phyloP scores from a whole-genome alignment of 2,113 vertebrate species.

The Macquaria ambigua region DNA sequence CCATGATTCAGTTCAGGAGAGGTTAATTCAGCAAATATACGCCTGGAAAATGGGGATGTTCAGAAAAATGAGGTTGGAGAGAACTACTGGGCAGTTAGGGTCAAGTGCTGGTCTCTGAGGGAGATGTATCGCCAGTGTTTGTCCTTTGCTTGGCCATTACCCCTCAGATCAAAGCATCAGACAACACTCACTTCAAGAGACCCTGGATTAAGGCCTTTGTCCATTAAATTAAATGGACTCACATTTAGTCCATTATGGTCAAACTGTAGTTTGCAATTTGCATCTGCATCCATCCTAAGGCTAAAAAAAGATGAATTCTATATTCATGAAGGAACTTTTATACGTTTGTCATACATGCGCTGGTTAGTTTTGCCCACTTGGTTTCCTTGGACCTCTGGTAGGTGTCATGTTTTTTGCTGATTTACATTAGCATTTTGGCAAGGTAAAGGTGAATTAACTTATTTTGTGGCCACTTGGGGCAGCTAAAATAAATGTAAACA shows the following conservation, averaged over 20 bases:
- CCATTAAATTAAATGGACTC: neutral
- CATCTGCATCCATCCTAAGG: too few relatives aligned
- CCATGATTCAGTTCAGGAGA: constrained; percentile 42
- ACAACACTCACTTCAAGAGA: neutral
- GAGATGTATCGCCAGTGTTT: neutral
- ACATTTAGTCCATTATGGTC: neutral
- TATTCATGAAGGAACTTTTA: neutral
- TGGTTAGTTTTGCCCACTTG: neutral
- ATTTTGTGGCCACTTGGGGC: too few relatives aligned
- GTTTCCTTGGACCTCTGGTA: neutral
- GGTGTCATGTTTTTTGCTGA: neutral
- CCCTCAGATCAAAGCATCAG: neutral
- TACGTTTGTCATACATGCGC: neutral
- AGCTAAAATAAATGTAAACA: too few relatives aligned
- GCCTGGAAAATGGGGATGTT: neutral
- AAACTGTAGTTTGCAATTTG: neutral
- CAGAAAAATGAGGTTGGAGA: constrained; percentile 3
- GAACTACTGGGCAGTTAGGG: neutral
- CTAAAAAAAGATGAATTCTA: neutral
- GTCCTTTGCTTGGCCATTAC: constrained; percentile 6
- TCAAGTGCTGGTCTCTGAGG: constrained; percentile 18
- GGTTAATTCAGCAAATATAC: constrained; percentile 42
- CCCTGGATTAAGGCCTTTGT: neutral
- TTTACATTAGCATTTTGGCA: neutral
- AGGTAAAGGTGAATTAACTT: too few relatives aligned